Evolutionary conservation across 2,797 vertebrate species (phyloP).

Genomic region (Peromyscus attwateri): DNA sequence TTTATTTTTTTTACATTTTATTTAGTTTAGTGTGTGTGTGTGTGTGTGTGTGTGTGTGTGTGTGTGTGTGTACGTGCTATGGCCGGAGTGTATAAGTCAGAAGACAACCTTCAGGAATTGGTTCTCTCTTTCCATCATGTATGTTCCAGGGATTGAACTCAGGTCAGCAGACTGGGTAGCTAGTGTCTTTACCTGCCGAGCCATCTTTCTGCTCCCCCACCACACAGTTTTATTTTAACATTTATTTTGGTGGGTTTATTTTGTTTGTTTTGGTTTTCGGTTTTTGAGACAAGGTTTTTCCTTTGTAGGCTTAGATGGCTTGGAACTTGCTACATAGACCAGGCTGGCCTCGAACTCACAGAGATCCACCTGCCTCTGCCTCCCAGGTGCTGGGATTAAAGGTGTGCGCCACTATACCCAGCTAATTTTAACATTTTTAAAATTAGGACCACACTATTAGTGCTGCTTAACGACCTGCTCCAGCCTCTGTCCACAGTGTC

Average conservation of each 20-base stretch:
- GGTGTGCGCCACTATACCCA: not conserved
- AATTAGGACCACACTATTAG: not conserved
- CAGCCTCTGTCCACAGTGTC: not conserved
- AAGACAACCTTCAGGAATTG: not conserved
- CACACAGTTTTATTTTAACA: not conserved
- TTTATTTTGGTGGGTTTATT: not conserved
- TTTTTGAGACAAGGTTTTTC: not conserved
- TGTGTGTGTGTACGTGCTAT: not conserved
- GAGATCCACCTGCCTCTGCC: not conserved
- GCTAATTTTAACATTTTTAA: conserved; percentile 40
- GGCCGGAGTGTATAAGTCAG: not conserved
- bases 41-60: not conserved
- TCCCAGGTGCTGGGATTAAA: not conserved
- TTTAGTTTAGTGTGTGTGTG: not conserved
- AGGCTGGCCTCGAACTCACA: not conserved
- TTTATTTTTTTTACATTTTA: not conserved
- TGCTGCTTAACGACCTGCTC: not conserved
- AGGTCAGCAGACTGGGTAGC: not conserved
- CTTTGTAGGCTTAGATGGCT: not conserved
- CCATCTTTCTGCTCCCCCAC: not conserved
- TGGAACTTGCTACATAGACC: not conserved
- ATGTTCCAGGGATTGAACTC: not conserved
- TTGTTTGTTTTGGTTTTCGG: not conserved
- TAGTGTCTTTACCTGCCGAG: not conserved
- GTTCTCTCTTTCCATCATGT: not conserved